Evolutionary conservation across 2,888 invertebrate genomes (phyloP).

Genomic region (Agrypnus murinus): DNA sequence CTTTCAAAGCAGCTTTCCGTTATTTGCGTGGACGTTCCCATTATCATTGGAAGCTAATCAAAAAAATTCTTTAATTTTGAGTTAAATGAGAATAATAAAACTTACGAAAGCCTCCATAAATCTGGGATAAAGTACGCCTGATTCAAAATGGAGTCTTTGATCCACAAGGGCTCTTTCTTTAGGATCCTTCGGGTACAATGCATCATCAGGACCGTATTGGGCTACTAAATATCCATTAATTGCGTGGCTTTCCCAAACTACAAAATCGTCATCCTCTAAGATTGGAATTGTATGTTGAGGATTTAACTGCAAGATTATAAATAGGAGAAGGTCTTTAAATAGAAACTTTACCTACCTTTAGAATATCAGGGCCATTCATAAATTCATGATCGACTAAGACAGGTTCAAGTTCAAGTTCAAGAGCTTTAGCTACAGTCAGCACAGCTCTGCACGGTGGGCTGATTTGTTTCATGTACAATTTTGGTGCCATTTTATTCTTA

Average conservation of each 20-base stretch:
- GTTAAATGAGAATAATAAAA: too few relatives aligned
- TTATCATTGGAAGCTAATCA: conserved; percentile 55
- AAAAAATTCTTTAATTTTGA: not conserved
- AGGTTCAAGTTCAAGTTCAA: conserved; percentile 72
- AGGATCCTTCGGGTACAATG: conserved; percentile 73
- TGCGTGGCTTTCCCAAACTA: conserved; percentile 78
- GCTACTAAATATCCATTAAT: conserved; percentile 76
- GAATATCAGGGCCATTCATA: conserved; percentile 36
- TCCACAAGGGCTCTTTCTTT: conserved; percentile 72
- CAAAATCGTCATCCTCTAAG: conserved; percentile 73
- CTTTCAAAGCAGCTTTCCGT: conserved; percentile 33
- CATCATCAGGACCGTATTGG: conserved; percentile 73
- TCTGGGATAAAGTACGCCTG: conserved; percentile 71
- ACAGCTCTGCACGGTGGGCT: conserved; percentile 76
- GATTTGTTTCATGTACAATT: conserved; percentile 65
- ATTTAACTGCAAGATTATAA: conserved; percentile 73
- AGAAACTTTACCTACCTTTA: conserved; percentile 27
- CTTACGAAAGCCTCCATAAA: conserved; percentile 73
- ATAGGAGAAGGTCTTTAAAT: not conserved
- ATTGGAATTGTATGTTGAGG: conserved; percentile 79
- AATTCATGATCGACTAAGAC: conserved; percentile 68
- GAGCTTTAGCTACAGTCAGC: conserved; percentile 72
- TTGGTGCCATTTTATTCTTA: conserved; percentile 66
- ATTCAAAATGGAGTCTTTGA: conserved; percentile 73
- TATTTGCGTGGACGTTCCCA: conserved; percentile 34